Evolutionary conservation across 1,140 invertebrate genomes (phyloP).

Genomic region (Papilio dardanus): DNA sequence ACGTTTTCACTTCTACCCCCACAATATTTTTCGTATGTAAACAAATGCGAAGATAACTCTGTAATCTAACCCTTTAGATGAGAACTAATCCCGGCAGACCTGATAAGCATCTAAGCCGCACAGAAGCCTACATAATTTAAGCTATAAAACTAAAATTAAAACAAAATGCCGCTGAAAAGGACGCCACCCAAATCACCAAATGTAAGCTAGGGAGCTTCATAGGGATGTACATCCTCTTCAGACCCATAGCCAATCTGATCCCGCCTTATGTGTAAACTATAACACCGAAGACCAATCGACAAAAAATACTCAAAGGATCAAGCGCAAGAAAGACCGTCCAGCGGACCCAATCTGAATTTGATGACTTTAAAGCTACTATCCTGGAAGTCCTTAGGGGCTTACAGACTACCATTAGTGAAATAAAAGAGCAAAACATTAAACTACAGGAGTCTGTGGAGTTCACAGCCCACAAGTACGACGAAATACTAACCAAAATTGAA

Average conservation of each 20-base stretch:
- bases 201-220: background rate
- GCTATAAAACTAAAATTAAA: no score
- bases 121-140: no score
- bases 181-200: background rate
- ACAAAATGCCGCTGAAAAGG: background rate
- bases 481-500: background rate
- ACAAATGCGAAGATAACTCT: no score
- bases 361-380: background rate
- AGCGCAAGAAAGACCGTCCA: background rate
- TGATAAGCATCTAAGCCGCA: no score
- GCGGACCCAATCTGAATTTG: background rate
- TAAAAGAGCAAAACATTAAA: background rate
- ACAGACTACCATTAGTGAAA: background rate
- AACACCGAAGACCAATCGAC: background rate
- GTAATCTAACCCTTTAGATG: no score
- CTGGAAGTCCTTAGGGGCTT: background rate
- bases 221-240: background rate
- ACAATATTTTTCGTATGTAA: no score
- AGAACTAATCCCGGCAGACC: no score
- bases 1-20: no score
- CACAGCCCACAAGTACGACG: conserved; percentile 33
- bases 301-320: background rate
- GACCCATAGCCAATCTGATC: background rate
- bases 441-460: conserved; percentile 9
- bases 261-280: background rate